Evolutionary conservation across 2,113 vertebrate genomes (phyloP).

Genomic region (Pogonocichla stellata): DNA sequence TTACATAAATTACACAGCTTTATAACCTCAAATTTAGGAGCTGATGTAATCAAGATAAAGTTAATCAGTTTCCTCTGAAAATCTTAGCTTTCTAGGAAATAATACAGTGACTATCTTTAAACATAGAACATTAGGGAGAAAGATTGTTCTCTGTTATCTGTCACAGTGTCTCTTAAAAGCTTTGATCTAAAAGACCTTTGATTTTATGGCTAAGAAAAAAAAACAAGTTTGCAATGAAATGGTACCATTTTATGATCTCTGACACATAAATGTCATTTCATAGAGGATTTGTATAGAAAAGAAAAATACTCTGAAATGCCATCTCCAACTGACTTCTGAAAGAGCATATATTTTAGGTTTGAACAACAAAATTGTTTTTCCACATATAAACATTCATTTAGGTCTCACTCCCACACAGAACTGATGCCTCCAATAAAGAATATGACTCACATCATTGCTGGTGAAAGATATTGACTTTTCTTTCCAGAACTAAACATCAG

Average conservation of each 20-base stretch:
- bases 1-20: not conserved
- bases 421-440: not conserved
- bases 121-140: not conserved
- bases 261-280: constrained; percentile 1
- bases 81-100: not conserved
- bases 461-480: constrained; percentile 36
- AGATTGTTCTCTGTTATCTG: not conserved
- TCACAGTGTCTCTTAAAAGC: constrained; percentile 11
- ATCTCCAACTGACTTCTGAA: not conserved
- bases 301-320: constrained; percentile 43
- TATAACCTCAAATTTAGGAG: not conserved
- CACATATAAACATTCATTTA: constrained; percentile 39
- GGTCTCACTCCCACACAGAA: not conserved
- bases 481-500: not conserved
- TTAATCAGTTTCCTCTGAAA: not conserved
- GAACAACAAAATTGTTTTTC: constrained; percentile 51
- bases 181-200: constrained; percentile 39
- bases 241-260: constrained; percentile 29
- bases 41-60: not conserved
- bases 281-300: not conserved
- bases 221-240: not conserved
- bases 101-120: not conserved
- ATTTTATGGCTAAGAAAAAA: constrained; percentile 25
- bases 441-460: constrained; percentile 16
- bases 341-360: constrained; percentile 36